Evolutionary conservation across 2,797 vertebrate genomes (phyloP).

Genomic region (Bradypus variegatus): DNA sequence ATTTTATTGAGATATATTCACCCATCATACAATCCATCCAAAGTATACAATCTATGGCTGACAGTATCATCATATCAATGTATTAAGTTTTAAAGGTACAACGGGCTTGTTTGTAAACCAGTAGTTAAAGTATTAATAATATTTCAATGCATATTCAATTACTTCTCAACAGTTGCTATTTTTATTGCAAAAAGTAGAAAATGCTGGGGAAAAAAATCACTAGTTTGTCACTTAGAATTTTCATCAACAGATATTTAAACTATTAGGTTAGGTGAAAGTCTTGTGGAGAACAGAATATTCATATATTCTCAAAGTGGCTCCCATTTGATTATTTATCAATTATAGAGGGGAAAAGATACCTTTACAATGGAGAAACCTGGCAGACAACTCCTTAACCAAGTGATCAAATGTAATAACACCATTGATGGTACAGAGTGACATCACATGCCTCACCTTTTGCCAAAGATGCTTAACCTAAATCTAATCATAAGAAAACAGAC

Average conservation of each 20-base stretch:
- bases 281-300: neutral
- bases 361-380: neutral
- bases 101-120: slow-evolving; percentile 29
- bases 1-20: no score
- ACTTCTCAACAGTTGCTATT: slow-evolving; percentile 28
- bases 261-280: neutral
- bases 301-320: neutral
- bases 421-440: neutral
- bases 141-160: slow-evolving; percentile 19
- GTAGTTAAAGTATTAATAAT: slow-evolving; percentile 5
- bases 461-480: neutral
- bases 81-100: slow-evolving; percentile 31
- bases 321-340: neutral
- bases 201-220: slow-evolving; percentile 17
- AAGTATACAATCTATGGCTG: no score
- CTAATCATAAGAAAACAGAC: slow-evolving; percentile 5
- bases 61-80: neutral
- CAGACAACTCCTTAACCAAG: neutral
- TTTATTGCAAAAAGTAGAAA: slow-evolving; percentile 30
- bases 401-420: neutral
- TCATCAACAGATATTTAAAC: slow-evolving; percentile 4
- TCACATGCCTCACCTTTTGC: neutral
- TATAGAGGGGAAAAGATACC: neutral
- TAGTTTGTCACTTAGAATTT: slow-evolving; percentile 32
- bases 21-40: no score